Base-by-base conservation (phyloP, 1,140 invertebrate species). In the Drusus annulatus region DNA sequence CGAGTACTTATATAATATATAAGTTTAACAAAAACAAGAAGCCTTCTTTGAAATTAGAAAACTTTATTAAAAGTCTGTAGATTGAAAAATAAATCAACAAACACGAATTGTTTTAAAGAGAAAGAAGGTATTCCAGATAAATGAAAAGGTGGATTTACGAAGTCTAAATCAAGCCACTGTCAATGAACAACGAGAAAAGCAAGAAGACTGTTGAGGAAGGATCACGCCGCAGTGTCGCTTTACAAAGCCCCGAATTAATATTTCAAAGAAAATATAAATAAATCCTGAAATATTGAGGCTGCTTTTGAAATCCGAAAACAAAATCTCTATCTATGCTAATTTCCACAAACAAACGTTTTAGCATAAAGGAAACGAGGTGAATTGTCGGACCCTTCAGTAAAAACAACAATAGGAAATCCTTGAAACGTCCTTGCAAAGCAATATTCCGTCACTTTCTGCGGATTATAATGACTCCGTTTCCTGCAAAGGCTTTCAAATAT, bases 271-370 rank as follows among this genome's bases (percentile, higher is more conserved):
- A 76, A 45, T 45, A 45, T 13, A 45, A 21, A 76, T 76, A 76
- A 76, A 76, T 60, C 51, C 74, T 15, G 54, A 76, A 54, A 56
- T 28, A 54, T 28, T 71, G 62, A 19, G 51, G 63, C 51, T 36
- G 19, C 77, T 60, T 52, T 63, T 25, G 52, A 69, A 54, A 52
- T 28, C 50, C 36, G 17, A 25, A 74, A 56, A 74, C 36, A 63
- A 74, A 63, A 80, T 36, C 68, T 80, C 78, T 75, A 80, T 80
- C 78, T 65, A 80, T 80, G 78, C 68, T 80, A 80, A 80, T 80
- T 63, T 68, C 0, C 36, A 80, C 52, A 74, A 80, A 80, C 78
- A 80, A 75, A 63, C 68, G 56, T 63, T 80, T 80, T 75, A 80
- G 36, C 65, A 69, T 69, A 69, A 77, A 77, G 60, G 56, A 75